Evolutionary conservation across 2,888 invertebrate genomes (phyloP).

Genomic region (Drosophila cognata): DNA sequence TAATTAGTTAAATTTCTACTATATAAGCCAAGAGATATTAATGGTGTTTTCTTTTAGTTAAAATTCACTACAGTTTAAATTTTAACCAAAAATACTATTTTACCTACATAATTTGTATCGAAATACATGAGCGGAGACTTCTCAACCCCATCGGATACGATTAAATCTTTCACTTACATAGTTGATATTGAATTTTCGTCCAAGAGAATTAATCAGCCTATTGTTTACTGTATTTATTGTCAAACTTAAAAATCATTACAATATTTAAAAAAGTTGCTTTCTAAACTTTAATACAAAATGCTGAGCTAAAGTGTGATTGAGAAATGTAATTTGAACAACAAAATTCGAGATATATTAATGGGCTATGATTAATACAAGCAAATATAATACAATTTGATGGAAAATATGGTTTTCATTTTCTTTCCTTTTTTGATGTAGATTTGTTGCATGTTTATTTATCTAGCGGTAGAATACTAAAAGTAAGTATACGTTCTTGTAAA

Average conservation of each 20-base stretch:
- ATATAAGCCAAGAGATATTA: constrained; percentile 16
- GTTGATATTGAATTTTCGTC: neutral
- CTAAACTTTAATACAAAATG: constrained; percentile 31
- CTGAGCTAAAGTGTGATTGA: constrained; percentile 39
- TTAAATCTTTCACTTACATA: neutral
- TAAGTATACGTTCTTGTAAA: constrained; percentile 22
- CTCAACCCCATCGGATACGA: neutral
- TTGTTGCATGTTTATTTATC: constrained; percentile 15
- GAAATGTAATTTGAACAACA: constrained; percentile 10
- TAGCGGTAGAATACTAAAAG: constrained; percentile 17
- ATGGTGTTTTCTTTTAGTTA: neutral
- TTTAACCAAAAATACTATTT: constrained; percentile 5
- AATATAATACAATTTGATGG: constrained; percentile 55
- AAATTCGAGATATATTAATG: constrained; percentile 46
- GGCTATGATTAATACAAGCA: constrained; percentile 16
- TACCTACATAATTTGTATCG: constrained; percentile 1
- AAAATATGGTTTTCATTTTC: constrained; percentile 22
- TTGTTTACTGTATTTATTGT: constrained; percentile 34
- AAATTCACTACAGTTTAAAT: constrained; percentile 1
- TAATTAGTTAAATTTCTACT: constrained; percentile 16
- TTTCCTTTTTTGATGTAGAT: constrained; percentile 13
- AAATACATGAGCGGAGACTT: neutral
- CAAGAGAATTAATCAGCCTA: constrained; percentile 12
- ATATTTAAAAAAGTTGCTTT: constrained; percentile 28
- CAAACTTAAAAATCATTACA: constrained; percentile 33